These are phyloP conservation scores for Tachyglossus aculeatus DNA, from an alignment of 2,797 vertebrate genomes.

Conservation along the genomic window DNA sequence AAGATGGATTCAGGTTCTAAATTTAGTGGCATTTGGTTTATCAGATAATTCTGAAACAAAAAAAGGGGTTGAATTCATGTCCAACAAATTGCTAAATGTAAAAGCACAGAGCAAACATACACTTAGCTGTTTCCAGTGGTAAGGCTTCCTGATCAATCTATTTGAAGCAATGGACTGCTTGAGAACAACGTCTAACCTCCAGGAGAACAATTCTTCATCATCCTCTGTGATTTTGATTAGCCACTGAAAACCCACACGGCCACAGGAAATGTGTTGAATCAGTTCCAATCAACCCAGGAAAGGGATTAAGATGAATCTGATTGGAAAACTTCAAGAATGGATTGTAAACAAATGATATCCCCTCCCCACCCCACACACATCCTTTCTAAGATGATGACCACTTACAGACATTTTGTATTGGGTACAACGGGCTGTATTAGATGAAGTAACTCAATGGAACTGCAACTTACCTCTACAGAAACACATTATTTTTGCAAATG, in stretches of 20 bases:
- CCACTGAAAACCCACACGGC: conserved; percentile 6
- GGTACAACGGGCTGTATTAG: not conserved
- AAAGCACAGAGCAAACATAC: conserved; percentile 15
- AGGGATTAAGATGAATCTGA: conserved; percentile 48
- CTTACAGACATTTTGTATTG: conserved; percentile 10
- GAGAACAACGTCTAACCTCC: not conserved
- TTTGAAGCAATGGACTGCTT: not conserved
- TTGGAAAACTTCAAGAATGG: conserved; percentile 48
- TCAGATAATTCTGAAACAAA: conserved; percentile 19
- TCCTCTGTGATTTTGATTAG: conserved; percentile 28
- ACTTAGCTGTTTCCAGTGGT: not conserved
- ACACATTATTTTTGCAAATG: conserved; percentile 13
- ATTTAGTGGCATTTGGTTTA: not conserved
- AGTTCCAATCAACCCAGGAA: conserved; percentile 40
- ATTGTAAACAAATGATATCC: conserved; percentile 24
- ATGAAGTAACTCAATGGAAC: not conserved
- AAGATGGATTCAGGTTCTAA: conserved; percentile 24
- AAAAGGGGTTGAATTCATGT: not conserved
- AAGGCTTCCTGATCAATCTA: conserved; percentile 24
- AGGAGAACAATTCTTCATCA: conserved; percentile 8
- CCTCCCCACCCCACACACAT: too few relatives aligned
- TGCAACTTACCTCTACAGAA: not conserved
- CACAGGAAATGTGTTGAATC: conserved; percentile 46
- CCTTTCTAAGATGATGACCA: conserved; percentile 17
- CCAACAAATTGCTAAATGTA: conserved; percentile 16